Conservation (phyloP, 2,888 invertebrate species). For the Quadroppia sp. region DNA sequence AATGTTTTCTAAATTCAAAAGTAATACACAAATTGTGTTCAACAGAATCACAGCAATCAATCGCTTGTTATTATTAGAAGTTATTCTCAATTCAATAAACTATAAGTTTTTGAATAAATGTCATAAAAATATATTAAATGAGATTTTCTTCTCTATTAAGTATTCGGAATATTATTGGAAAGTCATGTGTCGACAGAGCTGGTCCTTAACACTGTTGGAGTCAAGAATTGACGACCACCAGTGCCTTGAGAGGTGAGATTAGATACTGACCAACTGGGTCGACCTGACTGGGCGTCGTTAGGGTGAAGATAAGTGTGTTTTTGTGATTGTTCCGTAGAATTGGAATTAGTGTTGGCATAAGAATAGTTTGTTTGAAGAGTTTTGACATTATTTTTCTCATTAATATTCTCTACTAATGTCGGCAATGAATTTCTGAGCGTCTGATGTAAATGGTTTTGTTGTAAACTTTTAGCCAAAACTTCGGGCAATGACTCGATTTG, state of each 20-base stretch:
- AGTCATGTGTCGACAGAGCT: constrained; percentile 43
- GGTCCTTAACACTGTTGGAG: constrained; percentile 39
- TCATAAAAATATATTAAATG: not conserved
- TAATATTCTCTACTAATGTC: constrained; percentile 39
- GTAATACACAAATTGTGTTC: no score
- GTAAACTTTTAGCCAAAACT: constrained; percentile 28
- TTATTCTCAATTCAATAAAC: no score
- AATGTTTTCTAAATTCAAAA: no score
- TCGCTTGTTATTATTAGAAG: no score
- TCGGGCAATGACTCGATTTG: constrained; percentile 43
- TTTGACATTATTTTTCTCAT: constrained; percentile 24
- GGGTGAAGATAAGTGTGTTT: constrained; percentile 47
- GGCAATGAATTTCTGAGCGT: constrained; percentile 37
- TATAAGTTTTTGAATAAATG: no score
- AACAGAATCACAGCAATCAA: no score
- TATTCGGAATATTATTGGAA: not conserved
- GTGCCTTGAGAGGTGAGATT: constrained; percentile 46
- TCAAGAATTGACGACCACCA: constrained; percentile 48
- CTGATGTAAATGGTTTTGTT: constrained; percentile 33
- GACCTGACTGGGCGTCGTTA: constrained; percentile 47
- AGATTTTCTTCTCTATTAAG: not conserved
- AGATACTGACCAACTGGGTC: constrained; percentile 47
- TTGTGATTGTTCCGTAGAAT: constrained; percentile 22
- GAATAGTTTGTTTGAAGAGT: constrained; percentile 1
- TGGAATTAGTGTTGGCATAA: constrained; percentile 2